phyloP scores from a whole-genome alignment of 2,888 invertebrate genomes.

The Dascillus cervinus region DNA sequence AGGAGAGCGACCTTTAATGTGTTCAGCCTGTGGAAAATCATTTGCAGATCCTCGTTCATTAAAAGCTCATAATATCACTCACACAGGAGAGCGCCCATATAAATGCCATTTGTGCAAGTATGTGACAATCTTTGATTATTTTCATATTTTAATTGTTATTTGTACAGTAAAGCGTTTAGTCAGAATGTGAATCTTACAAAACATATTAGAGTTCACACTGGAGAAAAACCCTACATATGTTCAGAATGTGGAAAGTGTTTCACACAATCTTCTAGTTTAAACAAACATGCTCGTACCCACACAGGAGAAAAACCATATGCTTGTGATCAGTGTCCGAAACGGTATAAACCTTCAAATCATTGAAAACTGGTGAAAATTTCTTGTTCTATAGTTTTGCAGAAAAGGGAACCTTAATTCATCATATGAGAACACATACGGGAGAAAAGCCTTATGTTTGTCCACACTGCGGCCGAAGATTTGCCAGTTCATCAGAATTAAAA shows the following conservation, averaged over 20 bases:
- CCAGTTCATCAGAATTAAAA: constrained; percentile 24
- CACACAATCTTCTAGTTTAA: constrained; percentile 28
- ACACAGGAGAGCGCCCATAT: constrained; percentile 28
- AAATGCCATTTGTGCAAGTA: constrained; percentile 30
- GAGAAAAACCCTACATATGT: constrained; percentile 30
- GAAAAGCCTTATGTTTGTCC: constrained; percentile 26
- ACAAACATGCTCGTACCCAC: constrained; percentile 27
- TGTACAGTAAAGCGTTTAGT: constrained; percentile 28
- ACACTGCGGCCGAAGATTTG: constrained; percentile 23
- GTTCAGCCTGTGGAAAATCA: constrained; percentile 27
- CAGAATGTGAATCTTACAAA: constrained; percentile 30
- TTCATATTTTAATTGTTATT: constrained; percentile 4
- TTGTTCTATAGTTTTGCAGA: constrained; percentile 24
- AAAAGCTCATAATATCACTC: constrained; percentile 28
- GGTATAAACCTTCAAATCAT: constrained; percentile 9
- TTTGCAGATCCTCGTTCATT: constrained; percentile 33
- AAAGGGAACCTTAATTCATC: constrained; percentile 24
- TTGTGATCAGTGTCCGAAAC: constrained; percentile 25
- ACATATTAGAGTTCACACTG: constrained; percentile 30
- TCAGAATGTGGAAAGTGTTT: constrained; percentile 28
- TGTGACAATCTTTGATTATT: no score
- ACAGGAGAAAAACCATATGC: constrained; percentile 23
- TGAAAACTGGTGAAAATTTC: not conserved
- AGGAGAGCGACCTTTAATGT: constrained; percentile 30
- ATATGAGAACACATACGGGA: constrained; percentile 24